phyloP scores from a whole-genome alignment of 92 coral and sea anemone species.

The Palythoa grandiflora region DNA sequence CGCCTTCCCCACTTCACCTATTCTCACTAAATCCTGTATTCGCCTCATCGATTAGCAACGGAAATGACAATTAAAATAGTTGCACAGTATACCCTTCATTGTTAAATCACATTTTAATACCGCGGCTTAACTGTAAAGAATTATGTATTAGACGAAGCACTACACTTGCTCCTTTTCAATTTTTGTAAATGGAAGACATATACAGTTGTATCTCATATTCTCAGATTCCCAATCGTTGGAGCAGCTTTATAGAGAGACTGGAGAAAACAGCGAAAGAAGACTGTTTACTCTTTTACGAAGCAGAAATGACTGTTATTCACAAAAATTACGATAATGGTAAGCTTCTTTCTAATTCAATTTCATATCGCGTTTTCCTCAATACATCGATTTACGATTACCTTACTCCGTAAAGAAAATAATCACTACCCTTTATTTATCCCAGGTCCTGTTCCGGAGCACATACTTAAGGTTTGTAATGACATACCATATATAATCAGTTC shows the following conservation, averaged over 20 bases:
- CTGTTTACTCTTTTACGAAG: conserved; percentile 73
- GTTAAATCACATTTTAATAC: no score
- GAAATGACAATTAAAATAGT: no score
- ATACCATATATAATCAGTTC: neutral
- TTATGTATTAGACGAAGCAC: no score
- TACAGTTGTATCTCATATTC: neutral
- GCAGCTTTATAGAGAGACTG: conserved; percentile 68
- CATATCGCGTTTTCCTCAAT: neutral
- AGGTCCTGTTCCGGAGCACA: conserved; percentile 39
- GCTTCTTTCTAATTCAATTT: neutral
- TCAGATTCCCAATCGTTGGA: conserved; percentile 81
- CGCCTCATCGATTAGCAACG: no score
- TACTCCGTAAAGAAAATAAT: no score
- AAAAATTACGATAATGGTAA: conserved; percentile 70
- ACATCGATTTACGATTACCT: no score
- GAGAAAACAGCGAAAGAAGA: conserved; percentile 79
- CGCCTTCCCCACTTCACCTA: no score
- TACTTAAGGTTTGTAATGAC: conserved; percentile 3
- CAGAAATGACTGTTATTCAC: conserved; percentile 71
- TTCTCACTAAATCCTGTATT: no score
- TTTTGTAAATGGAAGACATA: no score
- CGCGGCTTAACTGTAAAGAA: no score
- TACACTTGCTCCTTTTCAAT: no score
- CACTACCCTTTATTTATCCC: neutral
- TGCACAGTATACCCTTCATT: no score